These are phyloP conservation scores for Melinopterus prodromus DNA, from an alignment of 2,888 invertebrate genomes.

Conservation along the genomic window DNA sequence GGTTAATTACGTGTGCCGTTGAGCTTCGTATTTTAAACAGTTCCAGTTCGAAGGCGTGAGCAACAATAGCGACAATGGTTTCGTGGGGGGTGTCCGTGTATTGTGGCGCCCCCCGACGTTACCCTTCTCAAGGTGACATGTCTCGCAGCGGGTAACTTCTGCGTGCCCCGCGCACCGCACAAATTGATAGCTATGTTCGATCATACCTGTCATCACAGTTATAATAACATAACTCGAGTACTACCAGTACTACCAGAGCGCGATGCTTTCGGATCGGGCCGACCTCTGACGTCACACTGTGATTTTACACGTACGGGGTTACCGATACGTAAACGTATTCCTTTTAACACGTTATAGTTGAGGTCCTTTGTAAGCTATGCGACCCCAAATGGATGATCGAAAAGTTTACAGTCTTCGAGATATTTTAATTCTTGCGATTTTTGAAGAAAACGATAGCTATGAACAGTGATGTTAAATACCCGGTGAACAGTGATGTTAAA, in stretches of 20 bases:
- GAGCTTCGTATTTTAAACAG: neutral
- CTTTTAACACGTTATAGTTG: too few relatives aligned
- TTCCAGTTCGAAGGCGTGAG: neutral
- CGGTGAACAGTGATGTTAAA: too few relatives aligned
- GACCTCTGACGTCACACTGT: conserved; percentile 38
- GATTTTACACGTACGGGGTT: conserved; percentile 34
- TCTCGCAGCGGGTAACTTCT: conserved; percentile 38
- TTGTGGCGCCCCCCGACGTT: conserved; percentile 37
- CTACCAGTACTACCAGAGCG: neutral
- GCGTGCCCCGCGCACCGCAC: conserved; percentile 36
- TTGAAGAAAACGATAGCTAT: too few relatives aligned
- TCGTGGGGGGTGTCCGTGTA: conserved; percentile 40
- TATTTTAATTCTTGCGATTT: too few relatives aligned
- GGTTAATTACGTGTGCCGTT: neutral
- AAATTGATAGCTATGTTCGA: conserved; percentile 46
- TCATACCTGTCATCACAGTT: conserved; percentile 44
- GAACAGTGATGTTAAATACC: too few relatives aligned
- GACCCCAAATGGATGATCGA: too few relatives aligned
- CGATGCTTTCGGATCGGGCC: conserved; percentile 37
- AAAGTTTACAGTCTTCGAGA: too few relatives aligned
- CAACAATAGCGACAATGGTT: conserved; percentile 41
- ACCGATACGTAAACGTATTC: too few relatives aligned
- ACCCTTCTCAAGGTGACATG: conserved; percentile 44
- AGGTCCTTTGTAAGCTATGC: too few relatives aligned
- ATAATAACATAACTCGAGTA: conserved; percentile 41